Percentiles rank a stretch among this genome's conserved stretches.
These are phyloP conservation scores for Anoplolepis gracilipes DNA, from an alignment of 1,140 invertebrate species.

Conservation along the genomic window DNA sequence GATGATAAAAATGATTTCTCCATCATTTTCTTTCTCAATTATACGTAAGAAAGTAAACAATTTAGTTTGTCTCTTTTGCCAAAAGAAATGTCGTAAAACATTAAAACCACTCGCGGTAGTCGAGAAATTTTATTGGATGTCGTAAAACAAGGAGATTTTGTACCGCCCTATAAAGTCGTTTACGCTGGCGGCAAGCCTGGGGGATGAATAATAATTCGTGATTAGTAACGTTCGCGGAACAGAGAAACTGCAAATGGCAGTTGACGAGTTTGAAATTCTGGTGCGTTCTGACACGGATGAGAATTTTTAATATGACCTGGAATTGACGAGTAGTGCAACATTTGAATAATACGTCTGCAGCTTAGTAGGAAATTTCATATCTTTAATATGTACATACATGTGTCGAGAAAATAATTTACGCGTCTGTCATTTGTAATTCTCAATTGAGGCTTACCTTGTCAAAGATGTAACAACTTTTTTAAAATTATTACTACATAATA, in stretches of 20 bases:
- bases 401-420: neutral
- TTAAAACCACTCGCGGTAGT: constrained; percentile 20
- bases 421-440: constrained; percentile 2
- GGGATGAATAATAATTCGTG: constrained; percentile 67
- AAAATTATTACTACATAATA: neutral
- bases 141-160: constrained; percentile 59
- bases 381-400: constrained; percentile 4
- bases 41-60: neutral
- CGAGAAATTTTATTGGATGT: constrained; percentile 37
- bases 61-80: neutral
- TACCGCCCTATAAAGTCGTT: constrained; percentile 59
- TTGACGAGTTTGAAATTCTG: constrained; percentile 45
- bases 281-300: constrained; percentile 26
- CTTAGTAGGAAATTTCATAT: neutral
- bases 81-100: neutral
- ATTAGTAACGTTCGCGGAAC: constrained; percentile 45
- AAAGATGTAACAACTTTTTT: neutral
- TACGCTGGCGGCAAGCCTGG: constrained; percentile 40
- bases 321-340: constrained; percentile 23
- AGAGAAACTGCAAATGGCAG: constrained; percentile 47
- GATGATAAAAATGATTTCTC: neutral
- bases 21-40: constrained; percentile 2
- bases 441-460: neutral
- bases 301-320: constrained; percentile 49
- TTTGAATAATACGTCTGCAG: neutral